A percentile compares a stretch with the other conserved stretches of the same genome.
These are phyloP conservation scores for Philopotamus ludificatus DNA, from an alignment of 1,140 invertebrate species.

Conservation along the genomic window DNA sequence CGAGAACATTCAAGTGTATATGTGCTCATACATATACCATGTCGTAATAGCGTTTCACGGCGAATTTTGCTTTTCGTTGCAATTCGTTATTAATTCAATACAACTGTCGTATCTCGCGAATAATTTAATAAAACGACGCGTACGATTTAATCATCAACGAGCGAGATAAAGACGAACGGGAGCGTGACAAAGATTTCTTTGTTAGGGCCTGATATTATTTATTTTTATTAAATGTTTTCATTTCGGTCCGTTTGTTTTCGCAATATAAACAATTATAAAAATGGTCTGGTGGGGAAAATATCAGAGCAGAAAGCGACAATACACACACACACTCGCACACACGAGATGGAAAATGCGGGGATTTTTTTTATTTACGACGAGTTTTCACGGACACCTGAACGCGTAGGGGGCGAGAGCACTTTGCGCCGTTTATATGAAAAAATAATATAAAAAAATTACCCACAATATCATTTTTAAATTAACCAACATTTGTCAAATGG, in stretches of 20 bases:
- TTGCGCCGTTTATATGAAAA: not conserved
- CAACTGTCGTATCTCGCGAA: not conserved
- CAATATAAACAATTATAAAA: conserved; percentile 19
- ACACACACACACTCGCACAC: too few species aligned
- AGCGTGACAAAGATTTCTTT: too few species aligned
- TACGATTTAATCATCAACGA: too few species aligned
- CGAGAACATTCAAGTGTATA: not conserved
- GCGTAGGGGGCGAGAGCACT: conserved; percentile 1
- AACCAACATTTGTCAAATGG: conserved; percentile 8
- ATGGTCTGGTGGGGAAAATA: conserved; percentile 11
- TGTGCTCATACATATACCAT: not conserved
- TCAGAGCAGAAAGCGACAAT: too few species aligned
- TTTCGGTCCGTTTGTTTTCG: too few species aligned
- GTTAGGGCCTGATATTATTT: too few species aligned
- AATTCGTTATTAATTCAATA: not conserved
- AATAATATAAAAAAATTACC: not conserved
- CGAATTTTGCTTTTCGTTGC: not conserved
- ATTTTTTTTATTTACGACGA: conserved; percentile 16
- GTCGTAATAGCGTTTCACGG: not conserved
- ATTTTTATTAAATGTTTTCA: too few species aligned
- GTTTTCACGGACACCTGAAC: conserved; percentile 17
- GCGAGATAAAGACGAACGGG: too few species aligned
- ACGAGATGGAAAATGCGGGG: conserved; percentile 9
- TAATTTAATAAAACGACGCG: conserved; percentile 5
- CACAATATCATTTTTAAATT: conserved; percentile 8